Percentiles rank a stretch among this genome's conserved stretches.
phyloP scores from a whole-genome alignment of 2,113 vertebrate species.

The Noctilio leporinus region DNA sequence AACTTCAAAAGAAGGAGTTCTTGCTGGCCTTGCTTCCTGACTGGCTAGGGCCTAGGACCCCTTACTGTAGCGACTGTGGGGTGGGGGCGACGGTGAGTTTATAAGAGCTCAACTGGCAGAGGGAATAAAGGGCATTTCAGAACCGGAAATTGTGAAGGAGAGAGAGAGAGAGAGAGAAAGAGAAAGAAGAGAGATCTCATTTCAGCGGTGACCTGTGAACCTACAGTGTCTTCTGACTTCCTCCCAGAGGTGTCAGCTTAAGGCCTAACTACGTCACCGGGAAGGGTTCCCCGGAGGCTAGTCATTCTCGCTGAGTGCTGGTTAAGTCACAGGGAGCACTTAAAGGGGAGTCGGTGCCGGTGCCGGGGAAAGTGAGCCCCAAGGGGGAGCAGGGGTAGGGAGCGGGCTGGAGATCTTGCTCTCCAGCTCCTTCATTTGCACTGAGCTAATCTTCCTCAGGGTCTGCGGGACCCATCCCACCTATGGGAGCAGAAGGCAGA shows the following conservation, averaged over 20 bases:
- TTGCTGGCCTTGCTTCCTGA: neutral
- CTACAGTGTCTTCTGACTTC: neutral
- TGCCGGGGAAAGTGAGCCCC: neutral
- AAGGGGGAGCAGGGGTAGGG: neutral
- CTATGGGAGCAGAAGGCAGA: neutral
- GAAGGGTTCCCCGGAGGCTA: neutral
- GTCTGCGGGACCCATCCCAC: too few relatives aligned
- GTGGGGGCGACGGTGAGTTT: neutral
- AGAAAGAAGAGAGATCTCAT: neutral
- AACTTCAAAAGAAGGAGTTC: neutral
- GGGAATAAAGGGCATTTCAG: neutral
- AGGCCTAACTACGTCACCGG: neutral
- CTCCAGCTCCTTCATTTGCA: neutral
- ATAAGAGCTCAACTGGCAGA: neutral
- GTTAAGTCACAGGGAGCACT: too few relatives aligned
- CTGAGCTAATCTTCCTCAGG: neutral
- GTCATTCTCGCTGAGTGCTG: neutral
- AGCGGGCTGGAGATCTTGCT: neutral
- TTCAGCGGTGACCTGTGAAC: neutral
- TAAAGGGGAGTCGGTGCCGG: too few relatives aligned
- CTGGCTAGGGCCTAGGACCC: neutral
- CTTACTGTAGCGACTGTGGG: neutral
- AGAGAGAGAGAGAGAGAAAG: neutral
- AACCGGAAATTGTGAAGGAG: neutral
- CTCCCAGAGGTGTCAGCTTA: neutral